These are phyloP conservation scores for Enoplolaimus lenunculus DNA, from an alignment of 2,888 invertebrate genomes.

Conservation along the genomic window DNA sequence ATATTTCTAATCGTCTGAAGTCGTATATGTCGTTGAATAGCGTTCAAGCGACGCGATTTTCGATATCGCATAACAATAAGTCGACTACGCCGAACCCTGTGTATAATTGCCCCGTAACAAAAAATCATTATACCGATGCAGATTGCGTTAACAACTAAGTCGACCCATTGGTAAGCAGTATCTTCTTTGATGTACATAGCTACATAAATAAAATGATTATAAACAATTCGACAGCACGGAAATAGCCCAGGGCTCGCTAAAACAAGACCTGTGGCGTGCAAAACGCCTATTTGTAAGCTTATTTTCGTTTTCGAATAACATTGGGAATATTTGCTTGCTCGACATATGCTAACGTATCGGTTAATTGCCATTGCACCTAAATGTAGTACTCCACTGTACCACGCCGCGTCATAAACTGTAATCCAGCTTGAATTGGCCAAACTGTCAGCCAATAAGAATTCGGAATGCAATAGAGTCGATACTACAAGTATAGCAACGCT, in stretches of 20 bases:
- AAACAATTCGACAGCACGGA: conserved; percentile 21
- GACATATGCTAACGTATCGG: conserved; percentile 24
- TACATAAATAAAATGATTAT: conserved; percentile 18
- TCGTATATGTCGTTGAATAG: too few species aligned
- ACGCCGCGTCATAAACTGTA: conserved; percentile 23
- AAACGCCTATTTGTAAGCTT: not conserved
- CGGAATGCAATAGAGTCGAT: conserved; percentile 33
- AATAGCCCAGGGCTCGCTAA: conserved; percentile 19
- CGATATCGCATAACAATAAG: conserved; percentile 17
- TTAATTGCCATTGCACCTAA: conserved; percentile 23
- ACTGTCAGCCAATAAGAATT: not conserved
- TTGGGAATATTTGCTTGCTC: not conserved
- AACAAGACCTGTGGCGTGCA: conserved; percentile 11
- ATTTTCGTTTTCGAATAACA: conserved; percentile 12
- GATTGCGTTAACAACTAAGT: conserved; percentile 16
- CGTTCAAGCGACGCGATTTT: not conserved
- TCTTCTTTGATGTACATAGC: conserved; percentile 5
- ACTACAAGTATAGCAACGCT: conserved; percentile 33
- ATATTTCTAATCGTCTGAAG: too few species aligned
- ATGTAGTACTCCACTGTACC: conserved; percentile 24
- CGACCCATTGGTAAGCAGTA: conserved; percentile 21
- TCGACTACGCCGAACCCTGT: conserved; percentile 18
- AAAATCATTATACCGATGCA: conserved; percentile 20
- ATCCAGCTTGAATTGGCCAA: conserved; percentile 18
- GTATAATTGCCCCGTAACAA: conserved; percentile 21